phyloP scores from a whole-genome alignment of 2,888 invertebrate species.

The Melinaea menophilus region DNA sequence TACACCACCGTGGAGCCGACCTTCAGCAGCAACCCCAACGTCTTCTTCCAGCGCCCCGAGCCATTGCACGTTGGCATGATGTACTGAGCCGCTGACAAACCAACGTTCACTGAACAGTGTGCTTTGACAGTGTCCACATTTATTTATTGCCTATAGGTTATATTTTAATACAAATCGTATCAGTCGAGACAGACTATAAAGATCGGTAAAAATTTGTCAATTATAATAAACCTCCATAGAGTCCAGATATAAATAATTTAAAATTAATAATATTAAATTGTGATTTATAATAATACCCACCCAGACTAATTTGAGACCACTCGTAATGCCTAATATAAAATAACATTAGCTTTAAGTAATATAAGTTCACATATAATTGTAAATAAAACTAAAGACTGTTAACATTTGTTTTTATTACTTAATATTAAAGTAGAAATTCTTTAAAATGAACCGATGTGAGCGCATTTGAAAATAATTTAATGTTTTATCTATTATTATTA shows the following conservation, averaged over 20 bases:
- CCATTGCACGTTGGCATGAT: slow-evolving; percentile 94
- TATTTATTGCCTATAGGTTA: no score
- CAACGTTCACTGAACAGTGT: slow-evolving; percentile 71
- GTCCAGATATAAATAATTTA: not conserved
- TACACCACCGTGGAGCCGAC: slow-evolving; percentile 92
- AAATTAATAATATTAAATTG: slow-evolving; percentile 31
- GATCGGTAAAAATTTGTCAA: no score
- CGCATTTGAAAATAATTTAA: slow-evolving; percentile 38
- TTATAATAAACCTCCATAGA: no score
- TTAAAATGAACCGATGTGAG: slow-evolving; percentile 37
- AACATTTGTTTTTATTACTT: slow-evolving; percentile 59
- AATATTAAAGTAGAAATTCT: slow-evolving; percentile 60
- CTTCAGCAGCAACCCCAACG: slow-evolving; percentile 93
- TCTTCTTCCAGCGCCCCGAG: slow-evolving; percentile 89
- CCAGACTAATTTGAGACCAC: slow-evolving; percentile 51
- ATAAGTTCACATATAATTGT: slow-evolving; percentile 54
- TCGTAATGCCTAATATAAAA: slow-evolving; percentile 37
- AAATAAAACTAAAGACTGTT: slow-evolving; percentile 68
- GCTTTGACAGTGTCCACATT: slow-evolving; percentile 64
- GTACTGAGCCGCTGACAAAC: slow-evolving; percentile 82
- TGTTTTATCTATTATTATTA: slow-evolving; percentile 27
- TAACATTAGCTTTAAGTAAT: slow-evolving; percentile 43
- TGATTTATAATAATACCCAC: slow-evolving; percentile 66
- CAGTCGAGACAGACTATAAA: no score
- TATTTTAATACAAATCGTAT: no score